phyloP scores from a whole-genome alignment of 2,888 invertebrate species.

The Nematopogon swammerdamellus region DNA sequence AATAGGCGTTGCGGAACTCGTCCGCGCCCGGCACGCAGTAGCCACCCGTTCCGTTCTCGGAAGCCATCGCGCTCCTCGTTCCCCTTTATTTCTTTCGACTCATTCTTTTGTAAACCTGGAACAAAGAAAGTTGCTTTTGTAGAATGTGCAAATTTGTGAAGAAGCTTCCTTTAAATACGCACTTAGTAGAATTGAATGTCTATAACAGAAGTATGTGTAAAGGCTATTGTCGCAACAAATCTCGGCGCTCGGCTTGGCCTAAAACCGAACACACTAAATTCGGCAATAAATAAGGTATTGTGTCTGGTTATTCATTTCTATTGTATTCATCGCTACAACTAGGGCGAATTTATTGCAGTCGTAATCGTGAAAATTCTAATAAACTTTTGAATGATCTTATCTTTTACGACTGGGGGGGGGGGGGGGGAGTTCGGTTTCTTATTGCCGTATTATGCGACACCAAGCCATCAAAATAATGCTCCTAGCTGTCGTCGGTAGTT shows the following conservation, averaged over 20 bases:
- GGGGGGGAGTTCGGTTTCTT: too few species aligned
- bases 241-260: too few species aligned
- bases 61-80: background rate
- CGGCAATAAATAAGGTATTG: background rate
- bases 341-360: background rate
- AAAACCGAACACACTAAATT: background rate
- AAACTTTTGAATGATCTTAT: background rate
- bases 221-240: too few species aligned
- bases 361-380: background rate
- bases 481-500: too few species aligned
- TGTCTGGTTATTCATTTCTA: background rate
- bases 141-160: too few species aligned
- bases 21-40: conserved; percentile 56
- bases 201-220: too few species aligned
- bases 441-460: background rate
- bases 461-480: too few species aligned
- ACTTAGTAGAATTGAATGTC: too few species aligned
- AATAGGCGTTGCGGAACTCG: conserved; percentile 61
- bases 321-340: background rate
- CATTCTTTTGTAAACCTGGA: too few species aligned
- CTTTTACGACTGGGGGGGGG: background rate
- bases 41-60: conserved; percentile 12
- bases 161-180: too few species aligned
- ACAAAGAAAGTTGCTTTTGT: too few species aligned
- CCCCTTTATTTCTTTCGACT: too few species aligned